Evolutionary conservation across 92 coral and sea anemone species (phyloP), one percentile per base, ranked within the genome.

Genomic region (Parazoanthus atlanticus): DNA sequence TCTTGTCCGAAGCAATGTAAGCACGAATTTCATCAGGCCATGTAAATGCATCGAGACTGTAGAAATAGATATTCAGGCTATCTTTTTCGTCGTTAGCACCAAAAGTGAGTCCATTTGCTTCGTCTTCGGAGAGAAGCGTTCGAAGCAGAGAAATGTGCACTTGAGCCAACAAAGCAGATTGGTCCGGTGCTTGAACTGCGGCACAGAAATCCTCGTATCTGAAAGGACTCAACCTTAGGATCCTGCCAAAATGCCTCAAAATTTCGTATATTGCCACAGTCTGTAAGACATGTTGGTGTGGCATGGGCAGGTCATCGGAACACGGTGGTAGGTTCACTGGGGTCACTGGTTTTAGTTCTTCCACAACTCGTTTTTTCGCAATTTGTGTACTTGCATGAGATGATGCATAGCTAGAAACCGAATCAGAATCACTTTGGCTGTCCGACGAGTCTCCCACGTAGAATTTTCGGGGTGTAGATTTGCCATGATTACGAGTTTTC

Each of bases 41-140:
- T 25, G 99, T 97, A 89, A 97, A 97, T 56, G 94, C 88, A 82
- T 94, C 99, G 10, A 97, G 86, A 80, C 91, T 95, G 90, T 94
- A 96, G 54, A 93, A 76, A 81, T 94, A 93, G 46, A 97, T 92
- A 84, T 97, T 97, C 64, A 97, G 91, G 89, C 99, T 97, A 71
- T 97, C 99, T 86, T 95, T 97, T 83, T 97, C 99, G 81, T 97
- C 99, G 87, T 94, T 96, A 11, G 99, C 99, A 52, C 92, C 96
- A 72, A 95, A 97, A 36, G 97, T 97, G 47, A 90, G 91, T 26
- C 98, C 99, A 65, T 96, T 97, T 6, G 98, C 93, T 81, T 97
- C 99, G 90, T 97, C 99, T 86, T 97, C 99, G 13, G 93, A 91
- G 25, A 97, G 92, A n/a, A 94, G 92, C 58, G 94, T 96, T 78